Conservation (phyloP, 2,797 vertebrate species). For the Hypotaenidia okinawae region DNA sequence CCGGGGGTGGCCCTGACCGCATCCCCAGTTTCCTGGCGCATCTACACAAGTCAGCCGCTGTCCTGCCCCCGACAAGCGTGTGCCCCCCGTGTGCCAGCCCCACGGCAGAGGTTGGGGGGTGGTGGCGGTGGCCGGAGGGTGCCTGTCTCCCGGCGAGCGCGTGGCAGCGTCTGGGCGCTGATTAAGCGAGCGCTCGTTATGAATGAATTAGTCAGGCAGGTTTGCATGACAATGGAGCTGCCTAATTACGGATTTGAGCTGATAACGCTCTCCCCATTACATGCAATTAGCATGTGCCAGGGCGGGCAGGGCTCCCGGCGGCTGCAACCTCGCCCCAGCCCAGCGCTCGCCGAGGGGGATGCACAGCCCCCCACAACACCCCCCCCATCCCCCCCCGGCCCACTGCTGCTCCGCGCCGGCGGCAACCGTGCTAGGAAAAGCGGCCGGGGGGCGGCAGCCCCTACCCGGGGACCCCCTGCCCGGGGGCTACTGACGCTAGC, state of each 20-base stretch:
- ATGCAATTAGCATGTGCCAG: slow-evolving; percentile 65
- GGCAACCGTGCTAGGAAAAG: background rate
- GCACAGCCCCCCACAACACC: background rate
- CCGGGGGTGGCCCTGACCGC: too few species aligned
- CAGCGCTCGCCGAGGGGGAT: background rate
- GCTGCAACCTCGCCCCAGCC: background rate
- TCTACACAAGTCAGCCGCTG: background rate
- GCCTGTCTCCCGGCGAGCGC: background rate
- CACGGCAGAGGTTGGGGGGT: background rate
- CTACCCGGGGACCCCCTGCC: background rate
- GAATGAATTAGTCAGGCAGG: slow-evolving; percentile 73
- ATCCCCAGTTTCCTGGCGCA: rapidly evolving
- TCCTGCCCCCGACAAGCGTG: background rate
- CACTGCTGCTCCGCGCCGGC: rapidly evolving
- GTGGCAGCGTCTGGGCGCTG: slow-evolving; percentile 59
- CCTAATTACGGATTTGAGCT: slow-evolving; percentile 72
- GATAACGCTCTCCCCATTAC: slow-evolving; percentile 65
- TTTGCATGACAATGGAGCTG: slow-evolving; percentile 73
- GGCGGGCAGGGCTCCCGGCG: background rate
- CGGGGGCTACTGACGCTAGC: background rate
- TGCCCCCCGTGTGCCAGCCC: background rate
- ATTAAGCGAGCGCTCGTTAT: slow-evolving; percentile 62
- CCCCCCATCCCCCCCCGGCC: background rate
- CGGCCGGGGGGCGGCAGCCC: background rate
- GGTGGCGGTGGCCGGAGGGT: background rate